Evolutionary conservation across 92 coral and sea anemone species (phyloP).

Genomic region (Heteractis magnifica): DNA sequence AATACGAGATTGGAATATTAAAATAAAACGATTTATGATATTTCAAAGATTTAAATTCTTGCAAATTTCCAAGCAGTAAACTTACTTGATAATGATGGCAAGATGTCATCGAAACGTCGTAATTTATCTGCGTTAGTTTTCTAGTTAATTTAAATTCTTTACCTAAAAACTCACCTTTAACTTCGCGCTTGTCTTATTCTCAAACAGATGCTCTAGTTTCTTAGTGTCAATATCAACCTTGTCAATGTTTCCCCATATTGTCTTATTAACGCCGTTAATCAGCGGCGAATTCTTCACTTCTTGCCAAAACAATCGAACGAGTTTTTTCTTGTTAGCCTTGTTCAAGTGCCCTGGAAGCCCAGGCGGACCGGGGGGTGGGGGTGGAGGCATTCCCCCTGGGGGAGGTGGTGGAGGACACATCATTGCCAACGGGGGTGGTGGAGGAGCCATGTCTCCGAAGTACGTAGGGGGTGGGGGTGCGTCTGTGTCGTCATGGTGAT

Average conservation of each 20-base stretch:
- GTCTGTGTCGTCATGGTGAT: slow-evolving; percentile 62
- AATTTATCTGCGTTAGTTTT: too few species aligned
- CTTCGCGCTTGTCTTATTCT: slow-evolving; percentile 83
- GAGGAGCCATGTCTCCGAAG: slow-evolving; percentile 64
- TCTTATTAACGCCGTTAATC: slow-evolving; percentile 95
- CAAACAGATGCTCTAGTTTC: slow-evolving; percentile 96
- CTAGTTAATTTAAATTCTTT: too few species aligned
- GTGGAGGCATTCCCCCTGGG: slow-evolving; percentile 67
- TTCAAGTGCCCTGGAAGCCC: slow-evolving; percentile 40
- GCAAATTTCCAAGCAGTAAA: too few species aligned
- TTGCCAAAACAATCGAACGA: slow-evolving; percentile 97
- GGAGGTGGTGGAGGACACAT: slow-evolving; percentile 88
- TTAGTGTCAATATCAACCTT: slow-evolving; percentile 97
- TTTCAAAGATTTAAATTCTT: too few species aligned
- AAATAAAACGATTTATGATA: too few species aligned
- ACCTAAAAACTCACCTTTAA: slow-evolving; percentile 62
- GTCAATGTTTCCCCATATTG: slow-evolving; percentile 98
- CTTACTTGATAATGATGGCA: too few species aligned
- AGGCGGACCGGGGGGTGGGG: slow-evolving; percentile 87
- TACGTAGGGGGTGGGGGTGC: slow-evolving; percentile 66
- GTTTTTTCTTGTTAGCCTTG: slow-evolving; percentile 73
- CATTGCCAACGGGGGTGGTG: slow-evolving; percentile 70
- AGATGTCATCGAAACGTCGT: too few species aligned
- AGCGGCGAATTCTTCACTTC: slow-evolving; percentile 98
- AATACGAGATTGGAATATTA: too few species aligned